phyloP scores from a whole-genome alignment of 2,113 vertebrate species.

The Ascaphus truei region DNA sequence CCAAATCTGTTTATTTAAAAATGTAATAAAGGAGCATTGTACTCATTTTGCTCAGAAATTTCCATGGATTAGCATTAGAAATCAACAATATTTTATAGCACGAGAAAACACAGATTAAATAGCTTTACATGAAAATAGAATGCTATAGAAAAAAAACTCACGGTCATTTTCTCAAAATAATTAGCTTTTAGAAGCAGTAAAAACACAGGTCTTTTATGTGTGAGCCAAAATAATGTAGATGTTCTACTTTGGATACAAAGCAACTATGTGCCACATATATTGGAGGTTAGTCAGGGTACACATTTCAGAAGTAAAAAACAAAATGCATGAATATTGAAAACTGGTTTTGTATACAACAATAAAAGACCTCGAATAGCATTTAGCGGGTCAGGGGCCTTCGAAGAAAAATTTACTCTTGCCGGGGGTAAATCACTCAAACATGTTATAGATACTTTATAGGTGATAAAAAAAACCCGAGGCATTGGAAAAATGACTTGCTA shows the following conservation, averaged over 20 bases:
- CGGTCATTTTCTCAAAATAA: slow-evolving; percentile 1
- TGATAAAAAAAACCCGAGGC: not conserved
- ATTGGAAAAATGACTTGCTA: not conserved
- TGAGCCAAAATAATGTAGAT: not conserved
- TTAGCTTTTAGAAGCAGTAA: not conserved
- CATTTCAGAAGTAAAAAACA: not conserved
- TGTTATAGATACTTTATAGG: not conserved
- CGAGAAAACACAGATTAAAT: no score
- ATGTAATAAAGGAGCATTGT: not conserved
- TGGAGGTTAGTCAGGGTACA: not conserved
- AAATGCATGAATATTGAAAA: not conserved
- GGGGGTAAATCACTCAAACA: not conserved
- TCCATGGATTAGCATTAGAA: not conserved
- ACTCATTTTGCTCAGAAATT: not conserved
- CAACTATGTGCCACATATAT: not conserved
- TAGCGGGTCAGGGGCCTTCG: not conserved
- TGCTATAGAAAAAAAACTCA: not conserved
- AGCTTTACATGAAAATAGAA: not conserved
- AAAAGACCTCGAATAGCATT: slow-evolving; percentile 24
- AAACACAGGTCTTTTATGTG: not conserved
- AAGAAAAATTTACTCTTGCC: not conserved
- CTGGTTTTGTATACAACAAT: not conserved
- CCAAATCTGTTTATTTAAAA: not conserved
- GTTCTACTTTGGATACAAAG: not conserved
- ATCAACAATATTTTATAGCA: not conserved